These are phyloP conservation scores for Drosophila baimaii DNA, from an alignment of 1,140 invertebrate genomes.

Conservation along the genomic window DNA sequence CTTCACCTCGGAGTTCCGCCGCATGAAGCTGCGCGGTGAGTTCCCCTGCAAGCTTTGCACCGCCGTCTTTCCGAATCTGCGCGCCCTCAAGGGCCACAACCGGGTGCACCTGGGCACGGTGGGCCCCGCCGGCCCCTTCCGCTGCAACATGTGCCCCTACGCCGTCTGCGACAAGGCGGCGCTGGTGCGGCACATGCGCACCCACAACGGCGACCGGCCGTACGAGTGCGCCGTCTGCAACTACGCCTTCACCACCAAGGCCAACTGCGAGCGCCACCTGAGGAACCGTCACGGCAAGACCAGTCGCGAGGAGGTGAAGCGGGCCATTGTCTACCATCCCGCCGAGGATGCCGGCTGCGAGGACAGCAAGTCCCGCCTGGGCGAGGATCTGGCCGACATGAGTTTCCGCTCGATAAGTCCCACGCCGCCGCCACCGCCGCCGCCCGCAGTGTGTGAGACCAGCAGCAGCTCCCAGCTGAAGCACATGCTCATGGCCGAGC, in stretches of 20 bases:
- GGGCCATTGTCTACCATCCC: slow-evolving; percentile 93
- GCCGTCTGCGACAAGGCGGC: slow-evolving; percentile 95
- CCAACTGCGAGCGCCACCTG: slow-evolving; percentile 95
- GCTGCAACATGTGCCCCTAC: slow-evolving; percentile 96
- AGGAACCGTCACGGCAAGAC: slow-evolving; percentile 94
- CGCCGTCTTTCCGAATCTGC: slow-evolving; percentile 93
- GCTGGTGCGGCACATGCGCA: slow-evolving; percentile 94
- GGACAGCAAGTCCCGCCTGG: slow-evolving; percentile 44
- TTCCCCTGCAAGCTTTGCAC: slow-evolving; percentile 95
- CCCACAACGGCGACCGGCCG: slow-evolving; percentile 97
- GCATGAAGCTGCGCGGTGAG: slow-evolving; percentile 94
- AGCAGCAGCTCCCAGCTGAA: slow-evolving; percentile 85
- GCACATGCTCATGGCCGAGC: slow-evolving; percentile 75
- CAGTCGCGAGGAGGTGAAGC: slow-evolving; percentile 93
- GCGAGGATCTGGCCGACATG: slow-evolving; percentile 70
- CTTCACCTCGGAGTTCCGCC: slow-evolving; percentile 91
- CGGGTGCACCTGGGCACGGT: slow-evolving; percentile 90
- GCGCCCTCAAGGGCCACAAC: slow-evolving; percentile 95
- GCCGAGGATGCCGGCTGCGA: slow-evolving; percentile 92
- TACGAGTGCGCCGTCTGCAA: slow-evolving; percentile 97
- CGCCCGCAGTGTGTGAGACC: slow-evolving; percentile 33
- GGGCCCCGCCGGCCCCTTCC: slow-evolving; percentile 89
- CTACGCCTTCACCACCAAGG: slow-evolving; percentile 98
- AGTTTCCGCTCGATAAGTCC: slow-evolving; percentile 56
- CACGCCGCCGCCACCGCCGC: slow-evolving; percentile 50